Conservation (phyloP, 37 sponge, comb jelly and placozoan species). For the Lycopodina hypogea region DNA sequence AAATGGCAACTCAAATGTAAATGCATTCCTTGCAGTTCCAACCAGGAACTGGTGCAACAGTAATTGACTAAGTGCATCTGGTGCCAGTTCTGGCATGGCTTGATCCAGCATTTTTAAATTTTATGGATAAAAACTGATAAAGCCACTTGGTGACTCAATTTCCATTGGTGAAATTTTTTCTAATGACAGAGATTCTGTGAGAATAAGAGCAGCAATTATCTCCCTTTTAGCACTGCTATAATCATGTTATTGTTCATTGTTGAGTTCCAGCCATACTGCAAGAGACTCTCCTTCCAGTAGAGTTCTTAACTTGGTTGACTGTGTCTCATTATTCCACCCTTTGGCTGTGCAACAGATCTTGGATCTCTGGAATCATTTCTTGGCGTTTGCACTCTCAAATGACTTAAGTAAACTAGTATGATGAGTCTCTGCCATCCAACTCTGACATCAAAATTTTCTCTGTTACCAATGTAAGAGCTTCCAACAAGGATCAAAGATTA, state of each 20-base stretch:
- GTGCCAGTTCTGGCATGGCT: constrained; percentile 58
- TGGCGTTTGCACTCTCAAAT: constrained; percentile 27
- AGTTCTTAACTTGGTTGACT: constrained; percentile 33
- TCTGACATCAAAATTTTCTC: constrained; percentile 42
- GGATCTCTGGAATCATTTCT: constrained; percentile 30
- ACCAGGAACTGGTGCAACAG: constrained; percentile 52
- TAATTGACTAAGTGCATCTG: constrained; percentile 24
- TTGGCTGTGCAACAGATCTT: constrained; percentile 43
- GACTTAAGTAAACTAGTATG: constrained; percentile 32
- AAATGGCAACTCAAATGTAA: constrained; percentile 38
- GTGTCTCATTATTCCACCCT: constrained; percentile 26
- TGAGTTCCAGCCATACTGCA: constrained; percentile 47
- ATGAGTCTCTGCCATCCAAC: constrained; percentile 3
- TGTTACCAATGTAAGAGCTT: constrained; percentile 60
- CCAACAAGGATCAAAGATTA: background rate
- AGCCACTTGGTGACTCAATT: constrained; percentile 31
- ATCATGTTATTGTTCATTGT: constrained; percentile 6
- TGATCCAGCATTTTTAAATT: constrained; percentile 42
- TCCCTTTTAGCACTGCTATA: constrained; percentile 8
- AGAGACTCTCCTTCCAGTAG: constrained; percentile 49
- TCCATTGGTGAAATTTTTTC: constrained; percentile 44
- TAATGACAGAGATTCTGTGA: constrained; percentile 18
- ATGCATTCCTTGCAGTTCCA: constrained; percentile 26
- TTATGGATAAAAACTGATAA: constrained; percentile 46
- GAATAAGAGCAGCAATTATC: background rate